Evolutionary conservation across 2,797 vertebrate genomes (phyloP).

Genomic region (Micromesistius poutassou): DNA sequence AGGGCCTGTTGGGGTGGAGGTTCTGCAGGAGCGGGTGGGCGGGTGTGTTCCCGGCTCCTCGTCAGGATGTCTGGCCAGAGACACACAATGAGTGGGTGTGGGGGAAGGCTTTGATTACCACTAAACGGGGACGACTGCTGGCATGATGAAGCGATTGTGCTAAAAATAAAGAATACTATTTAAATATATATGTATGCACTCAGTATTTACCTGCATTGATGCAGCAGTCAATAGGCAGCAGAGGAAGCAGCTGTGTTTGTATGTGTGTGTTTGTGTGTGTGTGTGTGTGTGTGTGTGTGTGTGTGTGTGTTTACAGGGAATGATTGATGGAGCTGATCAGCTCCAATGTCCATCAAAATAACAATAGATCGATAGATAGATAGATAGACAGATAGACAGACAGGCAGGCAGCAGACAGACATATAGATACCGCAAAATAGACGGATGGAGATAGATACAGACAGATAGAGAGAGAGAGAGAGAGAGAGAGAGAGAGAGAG

Average conservation of each 20-base stretch:
- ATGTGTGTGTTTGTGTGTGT: constrained; percentile 3
- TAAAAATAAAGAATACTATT: neutral
- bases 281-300: neutral
- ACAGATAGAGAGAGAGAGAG: neutral
- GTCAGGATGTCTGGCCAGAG: neutral
- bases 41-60: neutral
- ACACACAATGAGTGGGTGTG: neutral
- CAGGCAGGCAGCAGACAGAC: neutral
- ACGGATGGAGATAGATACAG: neutral
- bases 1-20: neutral
- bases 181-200: neutral
- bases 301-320: constrained; percentile 3
- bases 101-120: neutral
- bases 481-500: neutral
- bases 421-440: neutral
- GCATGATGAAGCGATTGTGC: neutral
- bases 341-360: neutral
- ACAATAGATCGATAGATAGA: neutral
- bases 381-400: neutral
- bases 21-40: neutral
- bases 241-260: constrained; percentile 26
- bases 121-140: neutral
- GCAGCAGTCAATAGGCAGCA: neutral
- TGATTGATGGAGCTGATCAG: neutral
- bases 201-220: neutral